Base-by-base conservation (phyloP, 2,888 invertebrate genomes). In the Sipunculus nudus region DNA sequence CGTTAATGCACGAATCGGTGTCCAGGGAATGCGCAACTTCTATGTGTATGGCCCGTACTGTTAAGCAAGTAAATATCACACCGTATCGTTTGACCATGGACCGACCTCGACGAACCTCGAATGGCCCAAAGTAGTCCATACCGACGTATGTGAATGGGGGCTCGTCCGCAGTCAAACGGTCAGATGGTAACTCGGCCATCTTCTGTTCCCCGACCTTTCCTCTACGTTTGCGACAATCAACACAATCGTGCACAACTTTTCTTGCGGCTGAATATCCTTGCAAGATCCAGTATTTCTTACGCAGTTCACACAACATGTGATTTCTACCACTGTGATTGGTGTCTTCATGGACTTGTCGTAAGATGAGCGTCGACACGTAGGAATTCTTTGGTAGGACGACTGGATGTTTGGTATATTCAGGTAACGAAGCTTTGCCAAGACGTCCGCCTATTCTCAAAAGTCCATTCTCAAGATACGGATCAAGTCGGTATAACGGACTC, bases 1-100 rank as follows among this genome's bases (percentile, higher is more conserved):
- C 52, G 25, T 52, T 52, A 13, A 52, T 39, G 23, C 38, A 52
- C 25, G 40, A 39, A 39, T 52, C 52, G 25, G 52, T 40, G 28
- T 2, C 39, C 52, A 52, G 6, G 16, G 39, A 38, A 21, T 38
- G 25, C n/a, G 28, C 39, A 19, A 39, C 16, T 40, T 52, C 52
- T n/a, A 52, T 38, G 32, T 52, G 52, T 21, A 52, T 48, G 28
- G 49, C 49, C n/a, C 31, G 3, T 21, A 32, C 23, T 26, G n/a
- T 48, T 19, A 48, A 48, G 3, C 5, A 6, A 21, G 49, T 46
- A 25, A 46, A 46, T 19, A 46, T 8, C 25, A 2, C 46, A n/a
- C 19, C 46, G 26, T 4, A 46, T 46, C 3, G 21, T 25, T 46
- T 46, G n/a, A 32, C 13, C 28, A 1, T 32, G n/a, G 19, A 49